phyloP scores from a whole-genome alignment of 2,113 vertebrate genomes.

The Pristiophorus japonicus region DNA sequence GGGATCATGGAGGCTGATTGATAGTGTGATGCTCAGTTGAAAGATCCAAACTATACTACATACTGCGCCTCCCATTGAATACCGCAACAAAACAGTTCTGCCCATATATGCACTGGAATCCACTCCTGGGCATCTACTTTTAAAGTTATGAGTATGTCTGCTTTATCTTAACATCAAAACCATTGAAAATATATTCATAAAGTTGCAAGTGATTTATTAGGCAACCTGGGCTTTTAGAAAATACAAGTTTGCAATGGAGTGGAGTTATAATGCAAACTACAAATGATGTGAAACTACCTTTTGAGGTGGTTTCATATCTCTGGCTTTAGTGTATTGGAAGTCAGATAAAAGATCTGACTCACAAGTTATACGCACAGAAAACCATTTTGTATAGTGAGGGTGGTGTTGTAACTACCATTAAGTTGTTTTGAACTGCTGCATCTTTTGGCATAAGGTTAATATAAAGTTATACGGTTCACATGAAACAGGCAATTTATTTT shows the following conservation, averaged over 20 bases:
- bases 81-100: background rate
- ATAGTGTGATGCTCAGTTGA: background rate
- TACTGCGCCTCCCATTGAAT: background rate
- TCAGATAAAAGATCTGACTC: background rate
- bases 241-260: background rate
- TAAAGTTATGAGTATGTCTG: background rate
- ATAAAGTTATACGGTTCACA: background rate
- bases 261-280: background rate
- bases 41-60: background rate
- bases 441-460: background rate
- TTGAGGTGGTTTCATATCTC: background rate
- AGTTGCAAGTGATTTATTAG: background rate
- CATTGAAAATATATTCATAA: background rate
- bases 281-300: background rate
- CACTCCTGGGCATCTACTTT: background rate
- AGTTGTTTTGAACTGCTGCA: background rate
- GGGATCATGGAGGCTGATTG: no score
- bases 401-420: background rate
- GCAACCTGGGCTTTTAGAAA: background rate
- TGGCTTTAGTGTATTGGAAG: background rate
- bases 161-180: background rate
- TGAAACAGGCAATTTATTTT: background rate
- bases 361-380: background rate
- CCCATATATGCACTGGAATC: background rate
- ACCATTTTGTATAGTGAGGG: background rate